phyloP scores from a whole-genome alignment of 2,113 vertebrate genomes.

The Calonectris borealis region DNA sequence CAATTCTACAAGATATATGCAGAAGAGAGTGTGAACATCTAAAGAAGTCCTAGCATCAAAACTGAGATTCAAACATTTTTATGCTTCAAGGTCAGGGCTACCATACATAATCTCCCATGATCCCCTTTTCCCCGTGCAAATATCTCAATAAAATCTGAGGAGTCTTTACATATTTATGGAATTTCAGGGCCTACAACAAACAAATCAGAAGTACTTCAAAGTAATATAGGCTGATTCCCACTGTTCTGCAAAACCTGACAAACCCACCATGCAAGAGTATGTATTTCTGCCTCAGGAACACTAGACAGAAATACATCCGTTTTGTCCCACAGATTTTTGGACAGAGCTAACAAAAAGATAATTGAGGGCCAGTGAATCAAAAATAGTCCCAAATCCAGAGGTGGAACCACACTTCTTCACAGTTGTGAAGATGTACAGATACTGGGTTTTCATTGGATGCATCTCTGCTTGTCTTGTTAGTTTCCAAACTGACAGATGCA shows the following conservation, averaged over 20 bases:
- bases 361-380: background rate
- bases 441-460: background rate
- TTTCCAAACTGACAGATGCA: background rate
- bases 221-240: background rate
- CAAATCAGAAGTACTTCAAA: background rate
- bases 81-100: background rate
- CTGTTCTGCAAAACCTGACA: background rate
- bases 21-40: background rate
- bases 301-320: background rate
- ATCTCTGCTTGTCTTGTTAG: background rate
- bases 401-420: background rate
- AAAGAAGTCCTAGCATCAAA: background rate
- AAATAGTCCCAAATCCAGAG: background rate
- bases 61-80: background rate
- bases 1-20: conserved; percentile 75
- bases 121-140: background rate
- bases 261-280: background rate
- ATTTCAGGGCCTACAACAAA: background rate
- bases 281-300: background rate
- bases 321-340: background rate
- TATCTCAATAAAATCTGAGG: background rate
- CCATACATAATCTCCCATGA: background rate
- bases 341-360: background rate
- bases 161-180: background rate
- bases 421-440: background rate